These are phyloP conservation scores for Drosophila nikananu DNA, from an alignment of 1,140 invertebrate genomes.

Conservation along the genomic window DNA sequence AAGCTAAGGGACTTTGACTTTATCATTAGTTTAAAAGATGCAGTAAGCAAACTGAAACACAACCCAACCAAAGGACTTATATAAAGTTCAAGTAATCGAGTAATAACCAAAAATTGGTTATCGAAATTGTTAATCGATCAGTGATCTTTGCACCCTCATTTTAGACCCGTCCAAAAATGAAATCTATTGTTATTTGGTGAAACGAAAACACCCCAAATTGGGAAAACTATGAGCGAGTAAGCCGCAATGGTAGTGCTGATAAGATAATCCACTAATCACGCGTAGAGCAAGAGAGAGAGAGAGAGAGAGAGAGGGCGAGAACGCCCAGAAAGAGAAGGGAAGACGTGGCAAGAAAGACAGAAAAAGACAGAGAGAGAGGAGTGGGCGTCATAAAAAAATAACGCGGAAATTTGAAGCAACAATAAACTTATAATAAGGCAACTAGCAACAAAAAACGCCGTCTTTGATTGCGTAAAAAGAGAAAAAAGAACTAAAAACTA, in stretches of 20 bases:
- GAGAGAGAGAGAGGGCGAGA: background rate
- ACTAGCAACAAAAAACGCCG: constrained; percentile 14
- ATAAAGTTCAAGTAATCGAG: background rate
- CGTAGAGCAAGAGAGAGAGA: background rate
- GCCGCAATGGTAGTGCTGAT: constrained; percentile 45
- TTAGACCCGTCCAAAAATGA: background rate
- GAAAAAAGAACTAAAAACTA: background rate
- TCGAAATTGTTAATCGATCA: constrained; percentile 10
- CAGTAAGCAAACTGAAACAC: background rate
- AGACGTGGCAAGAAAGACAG: background rate
- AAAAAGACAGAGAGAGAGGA: constrained; percentile 10
- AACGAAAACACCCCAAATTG: constrained; percentile 12
- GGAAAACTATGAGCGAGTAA: constrained; percentile 35
- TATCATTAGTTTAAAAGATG: background rate
- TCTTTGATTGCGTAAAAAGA: constrained; percentile 61
- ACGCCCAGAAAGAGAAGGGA: background rate
- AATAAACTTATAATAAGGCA: constrained; percentile 34
- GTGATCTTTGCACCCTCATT: constrained; percentile 31
- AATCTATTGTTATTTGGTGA: background rate
- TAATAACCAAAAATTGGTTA: background rate
- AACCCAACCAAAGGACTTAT: background rate
- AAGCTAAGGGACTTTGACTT: background rate
- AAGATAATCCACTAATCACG: constrained; percentile 65
- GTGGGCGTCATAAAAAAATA: constrained; percentile 60
- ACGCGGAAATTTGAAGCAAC: constrained; percentile 63